Percentiles rank a stretch among this genome's conserved stretches.
phyloP scores from a whole-genome alignment of 2,888 invertebrate species.

The Malachius bipustulatus region DNA sequence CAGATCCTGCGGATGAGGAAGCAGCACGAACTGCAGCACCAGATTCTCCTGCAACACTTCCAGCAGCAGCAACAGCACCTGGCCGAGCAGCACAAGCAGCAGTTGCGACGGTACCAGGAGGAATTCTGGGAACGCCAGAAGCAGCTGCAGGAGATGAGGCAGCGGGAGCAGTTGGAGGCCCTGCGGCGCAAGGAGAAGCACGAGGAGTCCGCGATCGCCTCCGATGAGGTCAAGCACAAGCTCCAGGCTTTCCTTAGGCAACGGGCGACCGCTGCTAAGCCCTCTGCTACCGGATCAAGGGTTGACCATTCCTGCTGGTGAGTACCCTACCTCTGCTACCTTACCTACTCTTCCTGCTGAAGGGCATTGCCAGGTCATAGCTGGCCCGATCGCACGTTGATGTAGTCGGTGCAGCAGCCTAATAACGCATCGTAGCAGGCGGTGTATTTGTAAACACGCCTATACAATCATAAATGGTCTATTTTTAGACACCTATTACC shows the following conservation, averaged over 20 bases:
- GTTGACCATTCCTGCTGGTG: constrained; percentile 37
- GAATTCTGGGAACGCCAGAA: constrained; percentile 89
- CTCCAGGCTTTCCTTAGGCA: constrained; percentile 57
- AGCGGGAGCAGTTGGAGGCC: constrained; percentile 73
- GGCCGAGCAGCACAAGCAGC: constrained; percentile 82
- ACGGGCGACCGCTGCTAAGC: constrained; percentile 33
- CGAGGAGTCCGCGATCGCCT: constrained; percentile 92
- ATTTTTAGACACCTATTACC: too few species aligned
- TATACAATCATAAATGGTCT: too few species aligned
- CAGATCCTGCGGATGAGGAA: constrained; percentile 71
- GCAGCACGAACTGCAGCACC: constrained; percentile 86
- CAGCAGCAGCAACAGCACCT: constrained; percentile 85
- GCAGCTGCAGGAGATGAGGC: constrained; percentile 59
- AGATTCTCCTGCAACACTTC: constrained; percentile 81
- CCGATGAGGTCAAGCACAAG: constrained; percentile 91
- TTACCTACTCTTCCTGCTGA: too few species aligned
- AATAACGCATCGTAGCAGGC: too few species aligned
- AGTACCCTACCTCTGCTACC: constrained; percentile 24
- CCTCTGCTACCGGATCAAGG: constrained; percentile 30
- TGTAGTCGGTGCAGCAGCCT: too few species aligned
- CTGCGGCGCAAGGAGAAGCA: constrained; percentile 88
- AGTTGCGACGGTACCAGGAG: constrained; percentile 78
- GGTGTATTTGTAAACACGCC: too few species aligned
- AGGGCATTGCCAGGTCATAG: too few species aligned
- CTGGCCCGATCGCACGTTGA: too few species aligned